Conservation (phyloP, 2,113 vertebrate species). For the Pyxicephalus adspersus region DNA sequence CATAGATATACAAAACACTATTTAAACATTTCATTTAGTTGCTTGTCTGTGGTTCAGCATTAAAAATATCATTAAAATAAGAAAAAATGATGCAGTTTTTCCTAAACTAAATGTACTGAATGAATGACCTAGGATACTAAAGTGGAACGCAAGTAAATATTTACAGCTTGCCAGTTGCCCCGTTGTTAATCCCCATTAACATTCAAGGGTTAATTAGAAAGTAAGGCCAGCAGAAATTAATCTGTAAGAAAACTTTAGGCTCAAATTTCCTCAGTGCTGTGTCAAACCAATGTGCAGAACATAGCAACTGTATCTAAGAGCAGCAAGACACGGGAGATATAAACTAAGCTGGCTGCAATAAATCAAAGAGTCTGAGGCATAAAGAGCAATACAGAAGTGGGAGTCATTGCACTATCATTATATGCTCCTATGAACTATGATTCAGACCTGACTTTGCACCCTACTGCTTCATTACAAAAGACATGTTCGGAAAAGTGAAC, state of each 20-base stretch:
- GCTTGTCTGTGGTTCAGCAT: too few relatives aligned
- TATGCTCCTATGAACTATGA: conserved; percentile 29
- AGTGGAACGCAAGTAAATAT: too few relatives aligned
- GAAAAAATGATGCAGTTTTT: too few relatives aligned
- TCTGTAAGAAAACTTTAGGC: conserved; percentile 30
- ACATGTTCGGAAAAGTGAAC: conserved; percentile 17
- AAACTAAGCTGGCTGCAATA: conserved; percentile 27
- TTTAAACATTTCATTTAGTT: too few relatives aligned
- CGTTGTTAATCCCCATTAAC: background rate
- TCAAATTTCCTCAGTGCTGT: conserved; percentile 37
- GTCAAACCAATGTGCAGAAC: conserved; percentile 34
- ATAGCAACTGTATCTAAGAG: conserved; percentile 44
- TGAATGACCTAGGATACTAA: too few relatives aligned
- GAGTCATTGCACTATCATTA: conserved; percentile 42
- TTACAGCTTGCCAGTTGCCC: too few relatives aligned
- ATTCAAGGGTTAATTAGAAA: conserved; percentile 22
- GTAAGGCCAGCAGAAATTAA: conserved; percentile 20
- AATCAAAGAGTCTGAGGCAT: conserved; percentile 17
- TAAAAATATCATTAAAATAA: too few relatives aligned
- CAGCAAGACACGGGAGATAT: conserved; percentile 32
- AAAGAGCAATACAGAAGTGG: conserved; percentile 22
- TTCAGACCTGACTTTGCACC: conserved; percentile 34
- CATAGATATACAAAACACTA: too few relatives aligned
- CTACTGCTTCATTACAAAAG: conserved; percentile 38
- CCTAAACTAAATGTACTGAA: too few relatives aligned